phyloP scores from a whole-genome alignment of 1,140 invertebrate species.

The Sesamia nonagrioides region DNA sequence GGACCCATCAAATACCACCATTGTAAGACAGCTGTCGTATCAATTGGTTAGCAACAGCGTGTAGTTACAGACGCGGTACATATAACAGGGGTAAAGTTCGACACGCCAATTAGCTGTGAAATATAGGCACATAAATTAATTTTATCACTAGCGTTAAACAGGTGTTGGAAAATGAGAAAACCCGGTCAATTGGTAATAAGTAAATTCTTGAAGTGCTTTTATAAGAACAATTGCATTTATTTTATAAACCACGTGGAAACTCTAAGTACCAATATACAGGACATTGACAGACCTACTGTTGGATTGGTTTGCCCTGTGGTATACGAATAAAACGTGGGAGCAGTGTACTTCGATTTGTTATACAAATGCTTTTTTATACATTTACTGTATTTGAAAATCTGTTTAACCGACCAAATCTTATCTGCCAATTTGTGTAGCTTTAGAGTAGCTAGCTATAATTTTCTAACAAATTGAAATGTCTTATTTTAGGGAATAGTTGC shows the following conservation, averaged over 20 bases:
- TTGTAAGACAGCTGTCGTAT: neutral
- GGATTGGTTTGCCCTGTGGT: neutral
- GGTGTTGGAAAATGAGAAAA: slow-evolving; percentile 8
- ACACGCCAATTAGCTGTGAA: slow-evolving; percentile 14
- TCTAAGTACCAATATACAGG: neutral
- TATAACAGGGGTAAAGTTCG: neutral
- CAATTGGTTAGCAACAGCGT: slow-evolving; percentile 18
- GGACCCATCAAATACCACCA: neutral
- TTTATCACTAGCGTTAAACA: slow-evolving; percentile 11
- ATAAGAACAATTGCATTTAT: neutral
- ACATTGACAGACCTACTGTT: neutral
- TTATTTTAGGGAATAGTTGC: too few species aligned
- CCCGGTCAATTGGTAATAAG: neutral
- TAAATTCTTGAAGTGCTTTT: slow-evolving; percentile 1
- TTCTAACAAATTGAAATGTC: too few species aligned
- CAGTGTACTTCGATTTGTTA: neutral
- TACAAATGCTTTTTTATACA: neutral
- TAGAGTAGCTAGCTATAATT: too few species aligned
- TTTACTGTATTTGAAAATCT: neutral
- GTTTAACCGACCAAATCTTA: too few species aligned
- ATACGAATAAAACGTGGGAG: neutral
- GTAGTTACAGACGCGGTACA: neutral
- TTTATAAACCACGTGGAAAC: slow-evolving; percentile 13
- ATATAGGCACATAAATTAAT: neutral
- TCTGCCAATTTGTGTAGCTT: too few species aligned